Conservation (phyloP, 2,113 vertebrate genomes). For the Oryzias woworae region DNA sequence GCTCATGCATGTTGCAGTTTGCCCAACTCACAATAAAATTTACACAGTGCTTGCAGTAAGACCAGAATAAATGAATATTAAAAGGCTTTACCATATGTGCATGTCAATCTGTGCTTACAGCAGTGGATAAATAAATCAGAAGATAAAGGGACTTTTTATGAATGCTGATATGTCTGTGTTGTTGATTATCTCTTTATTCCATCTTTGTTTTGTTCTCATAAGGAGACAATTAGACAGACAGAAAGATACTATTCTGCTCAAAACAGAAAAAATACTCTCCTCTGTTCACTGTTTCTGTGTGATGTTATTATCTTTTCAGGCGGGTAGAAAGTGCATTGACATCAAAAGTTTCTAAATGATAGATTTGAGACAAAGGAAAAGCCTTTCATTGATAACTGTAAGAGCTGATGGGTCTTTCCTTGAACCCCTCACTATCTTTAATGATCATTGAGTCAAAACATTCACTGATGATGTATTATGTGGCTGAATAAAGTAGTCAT, state of each 20-base stretch:
- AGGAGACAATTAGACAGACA: slow-evolving; percentile 63
- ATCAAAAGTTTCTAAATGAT: slow-evolving; percentile 69
- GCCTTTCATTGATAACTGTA: too few relatives aligned
- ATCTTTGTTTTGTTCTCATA: slow-evolving; percentile 35
- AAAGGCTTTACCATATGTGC: slow-evolving; percentile 1
- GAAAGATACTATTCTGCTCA: slow-evolving; percentile 55
- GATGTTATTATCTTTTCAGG: slow-evolving; percentile 70
- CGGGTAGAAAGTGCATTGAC: slow-evolving; percentile 59
- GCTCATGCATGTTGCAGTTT: slow-evolving; percentile 19
- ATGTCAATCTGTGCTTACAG: slow-evolving; percentile 18
- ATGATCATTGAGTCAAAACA: slow-evolving; percentile 45
- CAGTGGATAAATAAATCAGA: slow-evolving; percentile 28
- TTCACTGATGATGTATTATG: slow-evolving; percentile 42
- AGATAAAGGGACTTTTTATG: slow-evolving; percentile 41
- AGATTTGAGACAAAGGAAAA: slow-evolving; percentile 38
- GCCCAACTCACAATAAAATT: slow-evolving; percentile 12
- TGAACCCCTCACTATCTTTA: slow-evolving; percentile 46
- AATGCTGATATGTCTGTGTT: slow-evolving; percentile 20
- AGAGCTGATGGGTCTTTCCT: slow-evolving; percentile 2
- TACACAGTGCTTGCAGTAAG: slow-evolving; percentile 17
- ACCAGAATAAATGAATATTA: slow-evolving; percentile 17
- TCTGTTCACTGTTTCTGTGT: slow-evolving; percentile 47
- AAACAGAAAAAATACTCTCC: slow-evolving; percentile 60
- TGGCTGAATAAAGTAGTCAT: slow-evolving; percentile 71
- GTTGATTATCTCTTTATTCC: slow-evolving; percentile 45